Evolutionary conservation across 2,888 invertebrate genomes (phyloP), one percentile per base, ranked within the genome.

Genomic region (Hypomecis punctinalis): DNA sequence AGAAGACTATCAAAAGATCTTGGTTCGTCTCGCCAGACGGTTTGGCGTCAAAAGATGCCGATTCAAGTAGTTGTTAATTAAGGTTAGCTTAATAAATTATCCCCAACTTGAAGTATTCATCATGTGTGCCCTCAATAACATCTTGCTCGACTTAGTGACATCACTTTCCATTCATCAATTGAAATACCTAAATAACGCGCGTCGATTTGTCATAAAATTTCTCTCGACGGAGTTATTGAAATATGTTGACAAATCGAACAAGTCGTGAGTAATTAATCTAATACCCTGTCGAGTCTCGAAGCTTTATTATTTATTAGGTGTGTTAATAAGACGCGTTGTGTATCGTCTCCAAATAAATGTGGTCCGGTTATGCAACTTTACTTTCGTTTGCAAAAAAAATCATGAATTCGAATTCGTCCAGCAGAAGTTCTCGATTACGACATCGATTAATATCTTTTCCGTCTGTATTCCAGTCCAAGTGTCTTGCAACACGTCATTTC

Each of bases 281-380:
- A 9, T 45, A 33, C 9, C n/a, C 35, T 54, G 43, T 36, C 36
- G 36, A 33, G 9, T 37, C 43, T 36, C 45, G 37, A 45, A 54
- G 11, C 5, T 45, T 54, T 45, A 45, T 54, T 10, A 36, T 45
- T 54, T 54, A 45, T 54, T n/a, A 36, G n/a, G 13, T 36, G 37
- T 46, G 13, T 39, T 13, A 13, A 8, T 39, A 52, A 6, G 52
- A 23, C 40, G 11, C 37, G 37, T 35, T 48, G 48, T 48, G 37
- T 36, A 6, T 37, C 52, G 47, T 39, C 47, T 23, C 42, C n/a
- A 42, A 35, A 40, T 40, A 36, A 35, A 23, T 47, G 57, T 11
- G 42, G 9, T 53, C 58, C 39, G 48, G 63, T 63, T 59, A 39
- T 11, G 23, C 42, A 43, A 54, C 54, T 63, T 63, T 10, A 59